Evolutionary conservation across 2,113 vertebrate genomes (phyloP).

Genomic region (Collichthys lucidus): DNA sequence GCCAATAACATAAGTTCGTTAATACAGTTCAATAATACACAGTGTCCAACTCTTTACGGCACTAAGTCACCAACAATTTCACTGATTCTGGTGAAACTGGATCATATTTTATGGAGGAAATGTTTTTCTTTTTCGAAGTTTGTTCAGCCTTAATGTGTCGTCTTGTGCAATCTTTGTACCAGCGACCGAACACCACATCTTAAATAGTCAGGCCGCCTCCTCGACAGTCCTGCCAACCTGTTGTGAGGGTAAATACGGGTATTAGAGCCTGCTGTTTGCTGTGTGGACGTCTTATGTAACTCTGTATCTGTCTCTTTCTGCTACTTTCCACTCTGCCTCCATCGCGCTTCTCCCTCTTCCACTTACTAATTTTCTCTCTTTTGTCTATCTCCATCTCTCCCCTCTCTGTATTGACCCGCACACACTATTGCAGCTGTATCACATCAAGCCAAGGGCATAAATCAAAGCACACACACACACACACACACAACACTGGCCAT

Average conservation of each 20-base stretch:
- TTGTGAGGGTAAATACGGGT: conserved; percentile 63
- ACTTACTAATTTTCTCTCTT: conserved; percentile 48
- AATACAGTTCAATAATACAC: conserved; percentile 27
- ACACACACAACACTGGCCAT: conserved; percentile 32
- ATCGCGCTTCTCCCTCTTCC: conserved; percentile 53
- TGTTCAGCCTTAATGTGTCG: conserved; percentile 3
- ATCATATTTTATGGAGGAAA: too few relatives aligned
- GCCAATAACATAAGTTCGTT: not conserved
- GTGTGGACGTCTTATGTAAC: conserved; percentile 63
- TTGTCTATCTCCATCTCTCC: conserved; percentile 50
- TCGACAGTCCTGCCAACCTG: conserved; percentile 54
- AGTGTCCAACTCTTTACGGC: not conserved
- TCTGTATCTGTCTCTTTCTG: conserved; percentile 38
- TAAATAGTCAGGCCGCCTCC: conserved; percentile 51
- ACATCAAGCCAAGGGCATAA: conserved; percentile 69
- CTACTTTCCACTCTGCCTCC: conserved; percentile 36
- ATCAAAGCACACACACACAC: conserved; percentile 52
- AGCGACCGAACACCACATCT: conserved; percentile 21
- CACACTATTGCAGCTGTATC: conserved; percentile 69
- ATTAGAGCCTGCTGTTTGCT: conserved; percentile 46
- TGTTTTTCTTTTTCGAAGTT: not conserved
- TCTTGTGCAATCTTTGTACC: conserved; percentile 29
- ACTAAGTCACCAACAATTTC: too few relatives aligned
- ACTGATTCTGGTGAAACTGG: too few relatives aligned
- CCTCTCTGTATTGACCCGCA: conserved; percentile 61